A percentile compares a stretch with the other conserved stretches of the same genome.
Conservation (phyloP, 2,888 invertebrate genomes). For the Lithophane leautieri region DNA sequence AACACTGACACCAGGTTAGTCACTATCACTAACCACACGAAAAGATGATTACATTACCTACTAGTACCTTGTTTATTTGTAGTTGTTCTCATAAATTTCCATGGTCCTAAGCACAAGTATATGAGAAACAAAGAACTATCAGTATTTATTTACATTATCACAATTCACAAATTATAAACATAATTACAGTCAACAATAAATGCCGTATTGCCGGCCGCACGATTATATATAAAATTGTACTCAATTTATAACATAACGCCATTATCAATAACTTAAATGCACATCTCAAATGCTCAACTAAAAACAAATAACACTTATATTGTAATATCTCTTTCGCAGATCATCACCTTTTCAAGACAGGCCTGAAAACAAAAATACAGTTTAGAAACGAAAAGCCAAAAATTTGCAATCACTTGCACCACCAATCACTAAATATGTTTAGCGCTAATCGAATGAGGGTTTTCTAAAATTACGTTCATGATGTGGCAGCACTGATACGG, state of each 20-base stretch:
- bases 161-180: constrained; percentile 55
- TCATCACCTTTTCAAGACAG: constrained; percentile 78
- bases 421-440: neutral
- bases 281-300: constrained; percentile 60
- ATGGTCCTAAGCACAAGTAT: neutral
- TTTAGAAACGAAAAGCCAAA: neutral
- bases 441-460: neutral
- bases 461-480: neutral
- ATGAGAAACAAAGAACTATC: constrained; percentile 44
- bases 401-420: neutral
- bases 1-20: too few relatives aligned
- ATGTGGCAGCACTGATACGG: neutral
- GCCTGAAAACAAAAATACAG: constrained; percentile 72
- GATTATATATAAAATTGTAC: constrained; percentile 35
- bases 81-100: neutral
- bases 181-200: constrained; percentile 61
- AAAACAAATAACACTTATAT: constrained; percentile 55
- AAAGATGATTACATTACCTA: neutral
- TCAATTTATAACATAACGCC: constrained; percentile 33
- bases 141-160: constrained; percentile 52
- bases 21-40: too few relatives aligned
- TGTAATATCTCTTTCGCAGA: constrained; percentile 1
- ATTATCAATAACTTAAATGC: constrained; percentile 59
- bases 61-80: neutral
- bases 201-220: constrained; percentile 23